phyloP scores from a whole-genome alignment of 1,140 invertebrate genomes.

The Lordiphosa mommai region DNA sequence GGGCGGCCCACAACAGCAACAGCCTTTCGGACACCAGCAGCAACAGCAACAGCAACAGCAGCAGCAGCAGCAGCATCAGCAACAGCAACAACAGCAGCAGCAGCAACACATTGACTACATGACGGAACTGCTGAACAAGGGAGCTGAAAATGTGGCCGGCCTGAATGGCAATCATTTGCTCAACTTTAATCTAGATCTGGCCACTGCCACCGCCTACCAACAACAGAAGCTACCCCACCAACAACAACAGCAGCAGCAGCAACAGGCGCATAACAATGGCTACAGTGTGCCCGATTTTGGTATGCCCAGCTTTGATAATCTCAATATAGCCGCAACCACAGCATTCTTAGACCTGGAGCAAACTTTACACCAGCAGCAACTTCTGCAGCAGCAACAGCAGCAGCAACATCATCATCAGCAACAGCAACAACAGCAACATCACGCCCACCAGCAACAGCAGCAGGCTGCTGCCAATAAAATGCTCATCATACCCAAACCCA shows the following conservation, averaged over 20 bases:
- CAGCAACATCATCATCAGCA: constrained; percentile 29
- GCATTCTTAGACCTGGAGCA: constrained; percentile 49
- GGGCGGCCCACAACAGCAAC: constrained; percentile 27
- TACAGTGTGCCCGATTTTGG: constrained; percentile 16
- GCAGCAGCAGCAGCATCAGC: constrained; percentile 20
- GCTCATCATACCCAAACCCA: constrained; percentile 82
- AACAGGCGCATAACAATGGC: constrained; percentile 46
- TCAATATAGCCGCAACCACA: constrained; percentile 43
- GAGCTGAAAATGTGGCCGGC: constrained; percentile 51
- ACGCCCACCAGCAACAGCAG: constrained; percentile 36
- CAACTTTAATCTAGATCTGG: constrained; percentile 59
- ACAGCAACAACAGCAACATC: constrained; percentile 27
- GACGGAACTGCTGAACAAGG: constrained; percentile 63
- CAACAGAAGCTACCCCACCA: constrained; percentile 39
- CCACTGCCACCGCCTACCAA: constrained; percentile 34
- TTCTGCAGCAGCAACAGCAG: constrained; percentile 37
- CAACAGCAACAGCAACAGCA: constrained; percentile 26
- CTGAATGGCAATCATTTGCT: constrained; percentile 77
- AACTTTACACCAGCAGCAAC: constrained; percentile 41
- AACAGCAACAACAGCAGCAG: constrained; percentile 66
- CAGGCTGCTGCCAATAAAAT: constrained; percentile 82
- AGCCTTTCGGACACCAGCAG: constrained; percentile 36
- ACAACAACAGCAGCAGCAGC: constrained; percentile 33
- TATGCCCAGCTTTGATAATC: constrained; percentile 2
- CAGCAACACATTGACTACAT: constrained; percentile 63